Conservation (phyloP, 1,140 invertebrate genomes). For the Nebria ingens region DNA sequence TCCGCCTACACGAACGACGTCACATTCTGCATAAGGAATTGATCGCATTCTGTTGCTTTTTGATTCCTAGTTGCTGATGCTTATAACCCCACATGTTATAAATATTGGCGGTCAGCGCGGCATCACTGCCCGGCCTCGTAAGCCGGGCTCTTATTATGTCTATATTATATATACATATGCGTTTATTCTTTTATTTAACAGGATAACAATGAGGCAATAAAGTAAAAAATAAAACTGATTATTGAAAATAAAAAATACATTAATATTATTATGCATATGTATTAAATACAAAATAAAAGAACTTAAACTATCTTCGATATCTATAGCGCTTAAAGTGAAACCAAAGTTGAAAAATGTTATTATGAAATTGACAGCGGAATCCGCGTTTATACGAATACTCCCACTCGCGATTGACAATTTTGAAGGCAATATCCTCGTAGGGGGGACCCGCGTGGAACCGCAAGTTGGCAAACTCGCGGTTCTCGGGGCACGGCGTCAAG, state of each 20-base stretch:
- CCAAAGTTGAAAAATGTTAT: conserved; percentile 99
- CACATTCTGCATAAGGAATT: neutral
- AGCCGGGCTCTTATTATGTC: no score
- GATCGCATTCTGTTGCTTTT: no score
- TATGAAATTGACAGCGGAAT: conserved; percentile 97
- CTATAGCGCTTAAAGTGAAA: conserved; percentile 98
- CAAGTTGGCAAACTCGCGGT: conserved; percentile 90
- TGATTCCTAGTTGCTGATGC: no score
- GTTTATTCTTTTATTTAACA: no score
- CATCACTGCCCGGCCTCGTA: no score
- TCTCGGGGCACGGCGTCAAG: conserved; percentile 81
- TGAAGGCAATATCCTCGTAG: conserved; percentile 99
- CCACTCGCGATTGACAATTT: conserved; percentile 98
- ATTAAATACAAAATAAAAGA: neutral
- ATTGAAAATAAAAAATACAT: neutral
- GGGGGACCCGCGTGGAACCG: conserved; percentile 95
- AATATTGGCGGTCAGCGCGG: no score
- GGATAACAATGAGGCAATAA: no score
- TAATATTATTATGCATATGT: conserved; percentile 4
- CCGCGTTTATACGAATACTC: conserved; percentile 98
- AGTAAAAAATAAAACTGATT: neutral
- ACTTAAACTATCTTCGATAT: conserved; percentile 68
- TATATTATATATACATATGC: no score
- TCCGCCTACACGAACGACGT: neutral
- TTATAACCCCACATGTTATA: no score